phyloP scores from a whole-genome alignment of 2,888 invertebrate genomes.

The Drosophila aldrichi region DNA sequence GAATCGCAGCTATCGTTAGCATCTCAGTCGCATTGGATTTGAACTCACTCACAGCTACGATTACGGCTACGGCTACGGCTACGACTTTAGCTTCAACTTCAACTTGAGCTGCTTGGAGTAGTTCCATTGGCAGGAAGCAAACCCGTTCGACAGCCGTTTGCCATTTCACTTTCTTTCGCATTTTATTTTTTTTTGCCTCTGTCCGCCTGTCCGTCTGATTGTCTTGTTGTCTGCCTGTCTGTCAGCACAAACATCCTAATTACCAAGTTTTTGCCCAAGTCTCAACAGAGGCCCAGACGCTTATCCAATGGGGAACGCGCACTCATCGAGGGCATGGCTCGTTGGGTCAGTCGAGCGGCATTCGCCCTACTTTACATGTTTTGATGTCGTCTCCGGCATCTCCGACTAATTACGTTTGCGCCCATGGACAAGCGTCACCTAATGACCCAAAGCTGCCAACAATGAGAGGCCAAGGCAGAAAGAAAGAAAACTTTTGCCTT shows the following conservation, averaged over 20 bases:
- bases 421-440: constrained; percentile 78
- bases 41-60: not conserved
- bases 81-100: not conserved
- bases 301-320: constrained; percentile 28
- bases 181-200: constrained; percentile 16
- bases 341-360: constrained; percentile 68
- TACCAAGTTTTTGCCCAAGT: constrained; percentile 73
- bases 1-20: constrained; percentile 18
- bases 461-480: constrained; percentile 29
- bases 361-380: constrained; percentile 77
- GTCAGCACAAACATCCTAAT: constrained; percentile 78
- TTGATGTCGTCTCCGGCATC: constrained; percentile 56
- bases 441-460: constrained; percentile 77
- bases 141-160: constrained; percentile 56
- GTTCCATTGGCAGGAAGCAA: constrained; percentile 13
- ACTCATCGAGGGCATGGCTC: constrained; percentile 45
- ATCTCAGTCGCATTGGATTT: constrained; percentile 9
- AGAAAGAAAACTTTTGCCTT: constrained; percentile 55
- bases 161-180: constrained; percentile 51
- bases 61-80: not conserved
- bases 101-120: constrained; percentile 5
- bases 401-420: constrained; percentile 75
- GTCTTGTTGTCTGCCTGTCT: constrained; percentile 39
- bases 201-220: constrained; percentile 1
- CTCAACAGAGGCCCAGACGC: constrained; percentile 20